A percentile compares a stretch with the other conserved stretches of the same genome.
These are phyloP conservation scores for Zaprionus inermis DNA, from an alignment of 1,140 invertebrate species.

Conservation along the genomic window DNA sequence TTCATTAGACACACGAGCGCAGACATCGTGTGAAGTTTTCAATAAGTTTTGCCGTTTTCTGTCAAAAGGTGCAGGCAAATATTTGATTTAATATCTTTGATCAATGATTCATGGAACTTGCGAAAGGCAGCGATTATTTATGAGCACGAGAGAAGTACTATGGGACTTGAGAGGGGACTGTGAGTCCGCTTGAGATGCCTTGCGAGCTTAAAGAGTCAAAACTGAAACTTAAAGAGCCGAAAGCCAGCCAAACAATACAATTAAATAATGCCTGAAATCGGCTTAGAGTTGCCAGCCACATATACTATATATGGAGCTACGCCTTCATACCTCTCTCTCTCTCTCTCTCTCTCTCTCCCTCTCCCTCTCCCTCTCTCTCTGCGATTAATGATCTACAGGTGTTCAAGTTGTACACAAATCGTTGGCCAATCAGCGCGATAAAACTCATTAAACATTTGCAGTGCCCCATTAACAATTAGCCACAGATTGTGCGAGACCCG, in stretches of 20 bases:
- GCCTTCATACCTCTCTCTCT: not conserved
- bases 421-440: slow-evolving; percentile 19
- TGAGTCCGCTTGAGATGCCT: not conserved
- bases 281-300: not conserved
- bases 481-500: slow-evolving; percentile 3
- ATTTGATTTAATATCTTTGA: slow-evolving; percentile 46
- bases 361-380: not conserved
- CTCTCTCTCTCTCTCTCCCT: not conserved
- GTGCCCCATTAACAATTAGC: slow-evolving; percentile 15
- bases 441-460: slow-evolving; percentile 24
- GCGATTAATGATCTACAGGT: slow-evolving; percentile 23
- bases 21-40: slow-evolving; percentile 22
- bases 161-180: not conserved
- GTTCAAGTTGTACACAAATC: slow-evolving; percentile 7
- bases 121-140: slow-evolving; percentile 24
- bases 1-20: slow-evolving; percentile 42
- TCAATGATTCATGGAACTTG: slow-evolving; percentile 33
- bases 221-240: not conserved
- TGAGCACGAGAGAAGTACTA: not conserved
- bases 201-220: not conserved
- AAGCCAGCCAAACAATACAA: not conserved
- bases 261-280: not conserved
- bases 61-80: slow-evolving; percentile 43
- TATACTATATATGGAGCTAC: not conserved
- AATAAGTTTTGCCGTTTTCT: slow-evolving; percentile 32